Evolutionary conservation across 2,888 invertebrate genomes (phyloP).

Genomic region (Pyrrhia umbra): DNA sequence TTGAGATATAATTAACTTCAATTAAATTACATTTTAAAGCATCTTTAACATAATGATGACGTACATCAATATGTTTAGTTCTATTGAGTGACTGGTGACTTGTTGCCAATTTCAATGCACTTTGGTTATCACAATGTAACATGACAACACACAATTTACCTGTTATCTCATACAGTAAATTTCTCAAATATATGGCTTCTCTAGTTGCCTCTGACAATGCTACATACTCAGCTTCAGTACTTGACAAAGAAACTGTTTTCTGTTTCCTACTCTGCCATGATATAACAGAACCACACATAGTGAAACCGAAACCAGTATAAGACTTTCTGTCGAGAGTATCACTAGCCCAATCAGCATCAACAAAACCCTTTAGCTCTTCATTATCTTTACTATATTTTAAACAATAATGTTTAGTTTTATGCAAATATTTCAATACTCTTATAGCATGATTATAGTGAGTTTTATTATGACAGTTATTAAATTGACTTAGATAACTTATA

Average conservation of each 20-base stretch:
- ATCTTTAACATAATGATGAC: not conserved
- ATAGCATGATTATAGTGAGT: not conserved
- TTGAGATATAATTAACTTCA: not conserved
- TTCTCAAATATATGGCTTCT: constrained; percentile 15
- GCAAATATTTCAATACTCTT: constrained; percentile 2
- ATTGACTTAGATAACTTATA: not conserved
- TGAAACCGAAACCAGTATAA: constrained; percentile 15
- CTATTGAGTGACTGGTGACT: not conserved
- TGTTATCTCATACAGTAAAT: constrained; percentile 8
- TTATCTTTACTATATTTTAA: not conserved
- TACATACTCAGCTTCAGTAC: constrained; percentile 30
- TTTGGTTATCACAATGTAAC: constrained; percentile 1
- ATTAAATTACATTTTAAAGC: not conserved
- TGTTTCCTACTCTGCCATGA: constrained; percentile 22
- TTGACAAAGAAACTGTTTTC: constrained; percentile 9
- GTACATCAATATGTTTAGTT: constrained; percentile 2
- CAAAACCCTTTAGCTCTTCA: constrained; percentile 9
- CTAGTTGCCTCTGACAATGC: constrained; percentile 21
- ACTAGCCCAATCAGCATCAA: constrained; percentile 17
- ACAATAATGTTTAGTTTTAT: constrained; percentile 6
- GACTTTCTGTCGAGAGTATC: constrained; percentile 2
- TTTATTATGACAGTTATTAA: not conserved
- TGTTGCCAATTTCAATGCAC: constrained; percentile 1
- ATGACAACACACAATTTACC: not conserved
- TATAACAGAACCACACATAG: constrained; percentile 5